Evolutionary conservation across 2,797 vertebrate genomes (phyloP), one percentile per base, ranked within the genome.

Genomic region (Hipposideros larvatus): DNA sequence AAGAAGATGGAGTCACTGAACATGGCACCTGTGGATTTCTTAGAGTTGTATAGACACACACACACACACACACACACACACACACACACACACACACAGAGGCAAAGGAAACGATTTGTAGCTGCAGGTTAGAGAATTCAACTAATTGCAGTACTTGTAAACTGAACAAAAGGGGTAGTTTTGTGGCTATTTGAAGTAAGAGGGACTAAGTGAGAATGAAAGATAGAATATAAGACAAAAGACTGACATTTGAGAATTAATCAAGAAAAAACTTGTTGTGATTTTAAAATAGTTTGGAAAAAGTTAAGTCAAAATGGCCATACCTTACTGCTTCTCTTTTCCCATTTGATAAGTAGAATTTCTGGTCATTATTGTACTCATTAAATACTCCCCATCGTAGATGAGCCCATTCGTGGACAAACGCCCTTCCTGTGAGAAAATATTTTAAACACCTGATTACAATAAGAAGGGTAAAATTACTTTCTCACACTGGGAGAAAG

Each of bases 381-480:
- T 98, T 53, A 96, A 97, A 98, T 5, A 99, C 96, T 3, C 98
- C 98, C 98, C 98, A 99, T 80, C 97, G 96, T 16, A 99, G 96
- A 87, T 98, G 98, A 92, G 98, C 98, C 98, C 98, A 99, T 95
- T 98, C 98, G 57, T 98, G 98, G 31, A 98, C 98, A 91, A 99
- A 98, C 4, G 59, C 96, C 80, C 57, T 97, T 61, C 93, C 98
- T 99, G 94, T n/a, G 90, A 96, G 79, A 95, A 94, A 94, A 91
- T 70, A 88, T 66, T 88, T 92, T 19, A 90, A 94, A 79, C 5
- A 82, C 15, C 10, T 16, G 43, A 89, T 86, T 88, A 95, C 1
- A 83, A 0, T 59, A 70, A 63, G 19, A 57, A 85, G 51, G 31
- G 43, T 24, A 82, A 92, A 75, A 87, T 77, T 75, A 59, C 24